Base-by-base conservation (phyloP, 2,797 vertebrate genomes). In the Sciurus vulgaris region DNA sequence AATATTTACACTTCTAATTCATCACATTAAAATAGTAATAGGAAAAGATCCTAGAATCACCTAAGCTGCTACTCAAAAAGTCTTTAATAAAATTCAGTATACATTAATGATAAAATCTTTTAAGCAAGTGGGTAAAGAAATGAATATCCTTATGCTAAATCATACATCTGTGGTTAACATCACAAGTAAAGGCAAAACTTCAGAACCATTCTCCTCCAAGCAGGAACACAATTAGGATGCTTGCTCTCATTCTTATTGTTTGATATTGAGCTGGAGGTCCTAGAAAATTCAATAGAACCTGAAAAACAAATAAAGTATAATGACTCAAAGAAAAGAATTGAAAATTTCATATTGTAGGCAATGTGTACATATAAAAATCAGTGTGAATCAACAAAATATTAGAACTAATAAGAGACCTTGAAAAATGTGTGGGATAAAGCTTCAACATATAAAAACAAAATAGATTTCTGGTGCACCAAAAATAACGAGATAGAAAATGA, bases 1-100 rank as follows among this genome's bases (percentile, higher is more conserved):
- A 76, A 49, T 44, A 56, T 65, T 73, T 74, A 74, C 87, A 84
- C 87, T 38, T 87, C 47, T 56, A 84, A 91, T 79, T 82, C 30
- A 33, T 5, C 14, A 67, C 35, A 54, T 87, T 84, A 91, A 87
- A 93, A 86, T 47, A 78, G 86, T 86, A 65, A 59, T 35, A 73
- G 47, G n/a, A 44, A 76, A 56, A 22, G 59, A 49, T 56, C 51
- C 63, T 69, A 38, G 12, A 22, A 76, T 56, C 6, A 78, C 4
- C 28, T 73, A 69, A 84, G 79, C 24, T 33, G 47, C 8, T 35
- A 10, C 11, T 30, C 18, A 73, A 73, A 79, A 28, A 65, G 17
- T 61, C 20, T 79, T 81, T 24, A 49, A 33, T 92, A 72, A 86
- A 89, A 89, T 69, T 51, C 17, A 65, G 22, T 78, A 8, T 44